These are phyloP conservation scores for Mustela nigripes DNA, from an alignment of 2,113 vertebrate species.

Conservation along the genomic window DNA sequence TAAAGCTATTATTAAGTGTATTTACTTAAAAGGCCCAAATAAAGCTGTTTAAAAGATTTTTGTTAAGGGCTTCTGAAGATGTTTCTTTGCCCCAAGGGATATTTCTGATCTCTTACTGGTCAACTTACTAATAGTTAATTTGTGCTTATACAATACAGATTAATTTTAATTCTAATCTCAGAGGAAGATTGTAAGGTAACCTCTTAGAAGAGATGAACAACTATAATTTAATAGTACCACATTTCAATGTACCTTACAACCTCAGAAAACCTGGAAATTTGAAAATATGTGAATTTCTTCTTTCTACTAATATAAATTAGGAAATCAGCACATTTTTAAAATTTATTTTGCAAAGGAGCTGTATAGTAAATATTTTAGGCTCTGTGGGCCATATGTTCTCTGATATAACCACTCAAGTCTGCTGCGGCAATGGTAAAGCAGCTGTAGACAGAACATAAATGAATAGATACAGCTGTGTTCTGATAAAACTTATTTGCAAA, in stretches of 20 bases:
- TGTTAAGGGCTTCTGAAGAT: not conserved
- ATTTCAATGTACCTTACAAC: not conserved
- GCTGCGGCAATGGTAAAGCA: not conserved
- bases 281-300: conserved; percentile 6
- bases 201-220: not conserved
- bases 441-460: not conserved
- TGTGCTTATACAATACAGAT: not conserved
- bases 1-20: conserved; percentile 23
- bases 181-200: not conserved
- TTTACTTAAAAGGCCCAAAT: not conserved
- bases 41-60: conserved; percentile 21
- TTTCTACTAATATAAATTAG: conserved; percentile 10
- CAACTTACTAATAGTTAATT: not conserved
- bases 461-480: not conserved
- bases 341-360: not conserved
- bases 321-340: not conserved
- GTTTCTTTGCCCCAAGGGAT: not conserved
- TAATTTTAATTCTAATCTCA: conserved; percentile 54
- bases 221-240: not conserved
- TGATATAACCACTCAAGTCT: not conserved
- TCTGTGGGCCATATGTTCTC: not conserved
- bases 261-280: not conserved
- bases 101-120: not conserved
- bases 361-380: not conserved
- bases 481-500: conserved; percentile 58